phyloP scores from a whole-genome alignment of 2,113 vertebrate species.

The Corythornis madagascariensis region DNA sequence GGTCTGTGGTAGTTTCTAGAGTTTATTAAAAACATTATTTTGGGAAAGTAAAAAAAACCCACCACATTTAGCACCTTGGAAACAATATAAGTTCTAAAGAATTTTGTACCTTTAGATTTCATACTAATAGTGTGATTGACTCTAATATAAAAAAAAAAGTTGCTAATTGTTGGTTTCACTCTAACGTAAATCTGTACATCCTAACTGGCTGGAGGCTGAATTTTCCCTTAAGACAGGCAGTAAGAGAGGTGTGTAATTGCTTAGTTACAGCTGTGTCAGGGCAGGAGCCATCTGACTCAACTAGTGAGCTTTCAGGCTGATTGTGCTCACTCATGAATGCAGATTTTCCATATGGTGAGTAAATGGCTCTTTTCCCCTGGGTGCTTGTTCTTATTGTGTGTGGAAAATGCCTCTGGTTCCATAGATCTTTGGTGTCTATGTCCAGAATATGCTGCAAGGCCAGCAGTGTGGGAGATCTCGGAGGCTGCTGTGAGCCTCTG shows the following conservation, averaged over 20 bases:
- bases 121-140: slow-evolving; percentile 47
- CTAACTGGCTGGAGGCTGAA: not conserved
- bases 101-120: slow-evolving; percentile 56
- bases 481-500: too few species aligned
- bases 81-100: slow-evolving; percentile 39
- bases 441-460: not conserved
- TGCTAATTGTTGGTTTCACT: slow-evolving; percentile 31
- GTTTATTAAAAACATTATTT: not conserved
- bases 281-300: not conserved
- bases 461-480: too few species aligned
- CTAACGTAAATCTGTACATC: not conserved
- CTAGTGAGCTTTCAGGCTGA: not conserved
- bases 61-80: not conserved
- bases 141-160: slow-evolving; percentile 61
- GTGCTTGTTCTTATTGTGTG: not conserved
- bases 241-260: not conserved
- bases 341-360: not conserved
- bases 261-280: not conserved
- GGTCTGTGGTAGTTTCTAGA: not conserved
- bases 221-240: not conserved
- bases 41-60: too few species aligned
- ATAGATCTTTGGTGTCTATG: not conserved
- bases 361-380: not conserved
- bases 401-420: not conserved
- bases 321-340: not conserved